Base-by-base conservation (phyloP, 2,888 invertebrate species). In the Eubasilissa splendida region DNA sequence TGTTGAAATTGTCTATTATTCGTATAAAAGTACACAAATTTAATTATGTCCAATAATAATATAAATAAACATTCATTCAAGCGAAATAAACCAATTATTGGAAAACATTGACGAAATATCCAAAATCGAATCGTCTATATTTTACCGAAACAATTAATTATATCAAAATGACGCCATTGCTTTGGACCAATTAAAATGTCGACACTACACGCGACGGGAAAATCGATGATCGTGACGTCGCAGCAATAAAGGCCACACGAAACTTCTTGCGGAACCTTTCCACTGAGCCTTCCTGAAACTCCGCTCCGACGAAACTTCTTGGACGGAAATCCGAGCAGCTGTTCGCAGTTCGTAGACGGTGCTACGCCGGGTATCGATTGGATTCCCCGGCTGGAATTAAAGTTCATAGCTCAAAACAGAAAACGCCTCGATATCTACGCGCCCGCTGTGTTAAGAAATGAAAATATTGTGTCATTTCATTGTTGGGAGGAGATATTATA, bases 341-440 rank as follows among this genome's bases (percentile, higher is more conserved):
- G 77, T 77, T 77, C 70, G 10, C 59, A 31, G 58, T 50, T 33
- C 33, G 70, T 58, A 77, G 42, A 56, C 77, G 68, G 77, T 71
- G 58, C 77, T 68, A 66, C 70, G 77, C 59, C 70, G 63, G 59
- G 52, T 77, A 77, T 77, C 77, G 77, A 77, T 77, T 77, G 77
- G 60, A 50, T 11, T 42, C 22, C n/a, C 53, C 50, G 68, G 50
- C 68, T 50, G 50, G 68, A 50, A 22, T 42, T 42, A 5, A 60
- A 31, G 68, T 68, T 68, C 52, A 52, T 12, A 68, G 68, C 22
- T 68, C 68, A 68, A 68, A 14, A 50, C 52, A 60, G 60, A 22
- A 60, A 60, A 22, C 42, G 42, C 42, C 7, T 42, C 42, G 4
- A 42, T 42, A 42, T 42, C 42, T 42, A 42, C 42, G 42, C 42